A percentile compares a stretch with the other conserved stretches of the same genome.
Conservation (phyloP, 1,140 invertebrate genomes). For the Archivesica marissinica region DNA sequence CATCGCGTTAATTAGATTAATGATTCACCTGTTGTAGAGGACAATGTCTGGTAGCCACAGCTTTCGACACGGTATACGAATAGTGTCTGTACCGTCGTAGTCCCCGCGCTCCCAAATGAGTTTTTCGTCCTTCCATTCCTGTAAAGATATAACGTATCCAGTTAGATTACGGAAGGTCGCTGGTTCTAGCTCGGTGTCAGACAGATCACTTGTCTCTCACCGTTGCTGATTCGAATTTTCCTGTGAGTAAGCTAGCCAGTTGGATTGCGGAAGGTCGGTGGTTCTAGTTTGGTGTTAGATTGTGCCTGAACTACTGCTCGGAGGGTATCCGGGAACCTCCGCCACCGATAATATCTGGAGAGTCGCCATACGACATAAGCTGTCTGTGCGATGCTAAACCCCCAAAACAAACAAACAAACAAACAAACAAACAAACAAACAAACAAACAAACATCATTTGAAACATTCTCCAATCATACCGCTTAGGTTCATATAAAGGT, state of each 20-base stretch:
- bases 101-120: constrained; percentile 85
- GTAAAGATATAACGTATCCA: constrained; percentile 63
- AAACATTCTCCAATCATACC: no score
- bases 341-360: no score
- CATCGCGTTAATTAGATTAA: not conserved
- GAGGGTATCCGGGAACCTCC: not conserved
- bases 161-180: no score
- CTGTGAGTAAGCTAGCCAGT: not conserved
- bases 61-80: constrained; percentile 85
- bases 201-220: no score
- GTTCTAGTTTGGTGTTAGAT: not conserved
- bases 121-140: constrained; percentile 87
- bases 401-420: no score
- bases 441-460: no score
- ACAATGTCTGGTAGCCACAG: constrained; percentile 87
- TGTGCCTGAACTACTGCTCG: not conserved
- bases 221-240: no score
- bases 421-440: no score
- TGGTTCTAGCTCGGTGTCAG: not conserved
- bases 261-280: not conserved
- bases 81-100: constrained; percentile 84
- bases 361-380: no score
- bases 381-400: no score
- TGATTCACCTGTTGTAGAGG: constrained; percentile 86
- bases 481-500: no score